These are phyloP conservation scores for Trichonephila clavata DNA, from an alignment of 1,140 invertebrate genomes.

Conservation along the genomic window DNA sequence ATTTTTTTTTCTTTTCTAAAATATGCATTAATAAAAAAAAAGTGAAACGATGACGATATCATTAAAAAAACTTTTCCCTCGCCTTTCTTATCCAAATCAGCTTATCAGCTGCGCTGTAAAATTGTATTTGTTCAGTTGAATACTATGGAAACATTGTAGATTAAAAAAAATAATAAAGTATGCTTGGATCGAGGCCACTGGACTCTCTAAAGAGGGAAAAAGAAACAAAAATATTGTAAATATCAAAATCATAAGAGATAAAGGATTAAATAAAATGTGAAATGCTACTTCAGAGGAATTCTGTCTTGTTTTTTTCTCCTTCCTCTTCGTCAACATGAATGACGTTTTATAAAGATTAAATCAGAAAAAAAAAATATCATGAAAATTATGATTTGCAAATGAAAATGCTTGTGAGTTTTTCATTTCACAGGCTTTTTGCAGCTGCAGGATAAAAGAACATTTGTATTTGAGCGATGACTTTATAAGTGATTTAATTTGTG, in stretches of 20 bases:
- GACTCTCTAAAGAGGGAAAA: constrained; percentile 6
- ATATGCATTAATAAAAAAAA: constrained; percentile 64
- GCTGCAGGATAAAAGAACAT: not conserved
- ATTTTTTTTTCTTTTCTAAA: constrained; percentile 39
- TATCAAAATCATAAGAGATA: constrained; percentile 32
- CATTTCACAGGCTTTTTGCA: not conserved
- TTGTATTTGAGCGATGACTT: not conserved
- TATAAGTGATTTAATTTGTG: not conserved
- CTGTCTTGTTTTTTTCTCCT: not conserved
- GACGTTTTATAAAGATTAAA: constrained; percentile 35
- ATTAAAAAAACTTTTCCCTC: constrained; percentile 38
- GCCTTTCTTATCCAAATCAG: not conserved
- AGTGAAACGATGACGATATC: constrained; percentile 48
- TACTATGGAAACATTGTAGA: constrained; percentile 66
- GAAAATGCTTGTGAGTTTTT: not conserved
- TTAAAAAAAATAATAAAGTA: not conserved
- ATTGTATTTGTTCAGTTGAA: constrained; percentile 63
- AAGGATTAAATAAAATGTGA: constrained; percentile 48
- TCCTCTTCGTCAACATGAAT: not conserved
- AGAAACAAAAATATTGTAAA: constrained; percentile 46
- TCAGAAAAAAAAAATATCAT: not conserved
- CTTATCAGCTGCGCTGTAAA: constrained; percentile 65
- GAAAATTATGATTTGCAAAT: not conserved
- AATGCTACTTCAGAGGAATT: not conserved
- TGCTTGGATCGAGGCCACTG: constrained; percentile 49